Conservation (phyloP, 2,797 vertebrate species). For the Botia almorhae region DNA sequence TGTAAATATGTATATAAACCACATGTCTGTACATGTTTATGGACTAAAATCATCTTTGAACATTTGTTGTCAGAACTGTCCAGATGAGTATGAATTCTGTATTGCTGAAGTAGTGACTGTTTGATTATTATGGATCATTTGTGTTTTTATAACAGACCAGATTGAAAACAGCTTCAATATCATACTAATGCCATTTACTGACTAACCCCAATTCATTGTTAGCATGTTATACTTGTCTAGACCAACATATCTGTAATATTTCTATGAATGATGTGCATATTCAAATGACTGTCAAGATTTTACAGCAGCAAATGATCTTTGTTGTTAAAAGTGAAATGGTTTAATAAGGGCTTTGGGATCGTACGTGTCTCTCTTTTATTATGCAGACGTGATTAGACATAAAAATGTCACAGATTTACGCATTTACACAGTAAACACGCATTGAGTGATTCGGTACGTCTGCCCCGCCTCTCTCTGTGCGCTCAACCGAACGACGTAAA, state of each 20-base stretch:
- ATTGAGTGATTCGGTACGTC: too few species aligned
- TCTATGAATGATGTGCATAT: neutral
- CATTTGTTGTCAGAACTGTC: neutral
- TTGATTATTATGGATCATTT: neutral
- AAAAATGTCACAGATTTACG: neutral
- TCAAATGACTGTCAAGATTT: neutral
- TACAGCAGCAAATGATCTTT: neutral
- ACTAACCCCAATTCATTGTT: neutral
- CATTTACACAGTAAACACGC: too few species aligned
- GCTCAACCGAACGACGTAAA: too few species aligned
- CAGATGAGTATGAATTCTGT: neutral
- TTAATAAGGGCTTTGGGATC: neutral
- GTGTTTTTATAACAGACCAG: neutral
- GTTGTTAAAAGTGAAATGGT: neutral
- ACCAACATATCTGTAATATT: neutral
- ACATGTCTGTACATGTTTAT: neutral
- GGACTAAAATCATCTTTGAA: neutral
- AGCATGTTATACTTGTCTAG: neutral
- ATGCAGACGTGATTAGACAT: neutral
- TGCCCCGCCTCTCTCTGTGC: too few species aligned
- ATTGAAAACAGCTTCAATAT: neutral
- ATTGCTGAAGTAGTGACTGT: neutral
- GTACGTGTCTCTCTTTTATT: neutral
- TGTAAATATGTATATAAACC: constrained; percentile 15
- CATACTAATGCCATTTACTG: neutral